These are phyloP conservation scores for Nibea coibor DNA, from an alignment of 2,113 vertebrate genomes.

Conservation along the genomic window DNA sequence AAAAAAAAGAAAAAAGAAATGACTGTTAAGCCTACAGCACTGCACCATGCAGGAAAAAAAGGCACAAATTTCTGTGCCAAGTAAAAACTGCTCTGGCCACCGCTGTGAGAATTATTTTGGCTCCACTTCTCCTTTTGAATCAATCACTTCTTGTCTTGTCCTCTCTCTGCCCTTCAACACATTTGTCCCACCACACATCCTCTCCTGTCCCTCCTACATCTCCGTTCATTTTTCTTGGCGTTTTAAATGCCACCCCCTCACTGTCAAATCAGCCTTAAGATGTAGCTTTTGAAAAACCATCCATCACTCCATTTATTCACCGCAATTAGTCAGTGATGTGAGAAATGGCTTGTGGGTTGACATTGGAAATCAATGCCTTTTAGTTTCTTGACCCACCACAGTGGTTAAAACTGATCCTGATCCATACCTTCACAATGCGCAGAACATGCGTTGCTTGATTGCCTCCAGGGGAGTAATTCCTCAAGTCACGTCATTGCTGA, in stretches of 20 bases:
- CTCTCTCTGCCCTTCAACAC: not conserved
- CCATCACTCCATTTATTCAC: not conserved
- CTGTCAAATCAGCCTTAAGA: not conserved
- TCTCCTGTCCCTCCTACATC: not conserved
- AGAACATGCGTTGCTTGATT: not conserved
- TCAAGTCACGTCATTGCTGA: slow-evolving; percentile 6
- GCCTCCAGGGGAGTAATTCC: not conserved
- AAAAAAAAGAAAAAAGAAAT: not conserved
- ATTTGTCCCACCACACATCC: not conserved
- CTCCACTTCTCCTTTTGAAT: not conserved
- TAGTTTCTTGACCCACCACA: not conserved
- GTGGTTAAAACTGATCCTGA: too few species aligned
- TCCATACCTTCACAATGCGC: not conserved
- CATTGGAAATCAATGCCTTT: not conserved
- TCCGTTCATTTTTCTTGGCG: not conserved
- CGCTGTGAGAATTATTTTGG: too few species aligned
- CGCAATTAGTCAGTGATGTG: not conserved
- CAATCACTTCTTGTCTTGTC: not conserved
- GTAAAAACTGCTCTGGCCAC: not conserved
- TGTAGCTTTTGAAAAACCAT: not conserved
- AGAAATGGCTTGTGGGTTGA: not conserved
- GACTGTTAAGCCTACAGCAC: not conserved
- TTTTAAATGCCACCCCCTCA: not conserved
- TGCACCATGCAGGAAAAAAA: not conserved
- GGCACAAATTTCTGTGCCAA: not conserved